phyloP scores from a whole-genome alignment of 2,888 invertebrate species.

The Ornithoptera alexandrae region DNA sequence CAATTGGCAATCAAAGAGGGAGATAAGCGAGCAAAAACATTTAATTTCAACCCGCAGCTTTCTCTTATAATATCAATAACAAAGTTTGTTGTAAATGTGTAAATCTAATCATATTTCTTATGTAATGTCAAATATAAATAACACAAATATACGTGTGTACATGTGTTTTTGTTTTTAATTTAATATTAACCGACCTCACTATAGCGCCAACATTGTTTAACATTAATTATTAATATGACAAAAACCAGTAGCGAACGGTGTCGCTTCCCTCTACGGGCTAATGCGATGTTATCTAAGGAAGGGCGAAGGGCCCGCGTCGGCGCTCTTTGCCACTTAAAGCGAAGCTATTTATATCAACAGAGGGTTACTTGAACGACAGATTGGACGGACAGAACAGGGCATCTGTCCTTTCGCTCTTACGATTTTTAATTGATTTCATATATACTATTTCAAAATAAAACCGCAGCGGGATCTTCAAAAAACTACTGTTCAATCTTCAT shows the following conservation, averaged over 20 bases:
- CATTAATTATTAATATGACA: conserved; percentile 54
- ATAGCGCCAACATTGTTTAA: conserved; percentile 13
- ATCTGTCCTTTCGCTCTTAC: conserved; percentile 50
- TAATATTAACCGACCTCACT: conserved; percentile 4
- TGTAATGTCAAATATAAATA: neutral
- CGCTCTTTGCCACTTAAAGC: conserved; percentile 74
- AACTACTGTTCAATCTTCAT: neutral
- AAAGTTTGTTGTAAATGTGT: neutral
- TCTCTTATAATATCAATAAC: neutral
- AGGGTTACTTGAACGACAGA: conserved; percentile 56
- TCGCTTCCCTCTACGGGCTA: conserved; percentile 64
- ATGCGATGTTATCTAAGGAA: conserved; percentile 72
- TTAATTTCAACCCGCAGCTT: neutral
- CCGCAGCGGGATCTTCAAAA: neutral
- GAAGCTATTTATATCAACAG: conserved; percentile 71
- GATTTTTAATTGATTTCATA: conserved; percentile 29
- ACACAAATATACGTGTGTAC: neutral
- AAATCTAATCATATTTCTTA: too few species aligned
- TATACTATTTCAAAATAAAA: neutral
- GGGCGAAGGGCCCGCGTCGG: conserved; percentile 66
- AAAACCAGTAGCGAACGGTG: conserved; percentile 71
- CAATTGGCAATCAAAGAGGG: conserved; percentile 20
- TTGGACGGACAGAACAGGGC: conserved; percentile 53
- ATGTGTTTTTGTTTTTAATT: neutral
- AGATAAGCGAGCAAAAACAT: conserved; percentile 9